Percentiles rank a stretch among this genome's conserved stretches.
Evolutionary conservation across 2,113 vertebrate genomes (phyloP).

Genomic region (Empidonax traillii): DNA sequence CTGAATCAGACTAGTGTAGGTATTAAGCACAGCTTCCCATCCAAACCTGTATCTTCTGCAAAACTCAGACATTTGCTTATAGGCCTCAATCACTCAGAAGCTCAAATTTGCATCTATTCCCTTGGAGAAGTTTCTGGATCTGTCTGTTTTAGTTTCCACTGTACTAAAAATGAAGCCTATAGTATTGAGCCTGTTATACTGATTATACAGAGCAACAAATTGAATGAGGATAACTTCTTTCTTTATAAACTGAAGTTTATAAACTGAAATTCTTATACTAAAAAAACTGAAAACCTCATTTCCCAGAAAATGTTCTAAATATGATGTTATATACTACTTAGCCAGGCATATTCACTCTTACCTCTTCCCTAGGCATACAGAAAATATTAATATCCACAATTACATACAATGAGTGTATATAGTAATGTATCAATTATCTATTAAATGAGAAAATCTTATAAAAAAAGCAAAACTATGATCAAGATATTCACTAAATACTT

Average conservation of each 20-base stretch:
- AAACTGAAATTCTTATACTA: background rate
- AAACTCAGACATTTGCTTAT: background rate
- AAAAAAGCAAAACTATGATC: background rate
- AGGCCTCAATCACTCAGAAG: background rate
- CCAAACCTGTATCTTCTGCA: background rate
- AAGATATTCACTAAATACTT: background rate
- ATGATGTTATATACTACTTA: background rate
- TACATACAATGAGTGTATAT: background rate
- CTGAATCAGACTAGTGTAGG: background rate
- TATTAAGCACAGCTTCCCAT: background rate
- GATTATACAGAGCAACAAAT: background rate
- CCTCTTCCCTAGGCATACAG: background rate
- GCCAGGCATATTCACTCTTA: background rate
- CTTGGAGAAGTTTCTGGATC: background rate
- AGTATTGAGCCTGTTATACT: background rate
- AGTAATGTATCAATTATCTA: background rate
- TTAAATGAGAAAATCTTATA: background rate
- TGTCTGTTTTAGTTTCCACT: background rate
- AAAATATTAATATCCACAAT: background rate
- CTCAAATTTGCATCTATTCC: background rate
- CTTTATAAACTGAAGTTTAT: background rate
- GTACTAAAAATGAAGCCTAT: background rate
- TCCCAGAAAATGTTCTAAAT: background rate
- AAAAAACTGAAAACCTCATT: background rate
- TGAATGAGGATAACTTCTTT: background rate